These are phyloP conservation scores for Habroteleia sp. DNA, from an alignment of 2,888 invertebrate species.

Conservation along the genomic window DNA sequence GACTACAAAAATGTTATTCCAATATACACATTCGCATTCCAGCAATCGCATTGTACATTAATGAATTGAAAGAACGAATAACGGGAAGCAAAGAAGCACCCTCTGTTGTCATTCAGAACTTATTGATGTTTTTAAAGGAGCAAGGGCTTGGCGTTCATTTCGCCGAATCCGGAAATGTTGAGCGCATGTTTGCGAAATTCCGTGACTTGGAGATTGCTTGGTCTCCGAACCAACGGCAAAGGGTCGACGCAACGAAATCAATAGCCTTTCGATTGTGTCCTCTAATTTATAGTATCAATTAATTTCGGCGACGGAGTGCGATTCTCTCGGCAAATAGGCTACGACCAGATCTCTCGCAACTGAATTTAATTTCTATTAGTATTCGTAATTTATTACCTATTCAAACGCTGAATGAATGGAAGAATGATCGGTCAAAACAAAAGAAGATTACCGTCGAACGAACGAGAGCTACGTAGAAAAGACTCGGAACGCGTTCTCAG, in stretches of 20 bases:
- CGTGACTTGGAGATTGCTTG: slow-evolving; percentile 63
- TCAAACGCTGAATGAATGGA: slow-evolving; percentile 56
- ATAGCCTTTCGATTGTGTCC: slow-evolving; percentile 78
- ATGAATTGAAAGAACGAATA: slow-evolving; percentile 25
- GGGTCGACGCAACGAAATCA: slow-evolving; percentile 72
- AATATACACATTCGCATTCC: too few species aligned
- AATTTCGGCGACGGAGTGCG: slow-evolving; percentile 74
- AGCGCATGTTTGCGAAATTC: slow-evolving; percentile 62
- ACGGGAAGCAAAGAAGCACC: slow-evolving; percentile 14
- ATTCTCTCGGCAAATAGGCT: slow-evolving; percentile 63
- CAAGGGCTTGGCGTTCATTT: slow-evolving; percentile 36
- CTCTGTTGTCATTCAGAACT: slow-evolving; percentile 28
- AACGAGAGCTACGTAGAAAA: slow-evolving; percentile 49
- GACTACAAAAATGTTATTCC: too few species aligned
- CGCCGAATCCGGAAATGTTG: slow-evolving; percentile 59
- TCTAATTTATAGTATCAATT: slow-evolving; percentile 80
- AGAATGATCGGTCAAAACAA: slow-evolving; percentile 67
- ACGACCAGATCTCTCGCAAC: slow-evolving; percentile 53
- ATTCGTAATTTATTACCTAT: slow-evolving; percentile 75
- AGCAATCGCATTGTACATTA: slow-evolving; percentile 1
- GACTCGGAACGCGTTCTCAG: slow-evolving; percentile 51
- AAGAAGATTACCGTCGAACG: slow-evolving; percentile 59
- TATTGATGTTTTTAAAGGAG: slow-evolving; percentile 46
- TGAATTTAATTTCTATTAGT: slow-evolving; percentile 78
- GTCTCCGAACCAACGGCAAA: slow-evolving; percentile 59